phyloP scores from a whole-genome alignment of 1,140 invertebrate species.

The Drosophila seguyi region DNA sequence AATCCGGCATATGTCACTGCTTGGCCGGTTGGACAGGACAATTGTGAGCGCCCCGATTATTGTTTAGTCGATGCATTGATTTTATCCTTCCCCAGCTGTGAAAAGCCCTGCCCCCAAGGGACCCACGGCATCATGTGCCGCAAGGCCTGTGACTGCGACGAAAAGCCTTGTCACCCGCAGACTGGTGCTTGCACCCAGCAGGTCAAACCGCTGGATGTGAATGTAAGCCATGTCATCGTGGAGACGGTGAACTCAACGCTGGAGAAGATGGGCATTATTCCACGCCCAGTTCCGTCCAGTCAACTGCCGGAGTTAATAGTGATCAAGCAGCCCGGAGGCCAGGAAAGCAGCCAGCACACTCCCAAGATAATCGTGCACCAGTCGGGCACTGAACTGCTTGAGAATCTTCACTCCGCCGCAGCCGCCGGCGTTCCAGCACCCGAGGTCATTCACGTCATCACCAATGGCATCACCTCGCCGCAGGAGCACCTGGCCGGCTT shows the following conservation, averaged over 20 bases:
- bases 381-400: slow-evolving; percentile 64
- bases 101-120: slow-evolving; percentile 76
- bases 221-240: slow-evolving; percentile 78
- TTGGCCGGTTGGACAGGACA: slow-evolving; percentile 78
- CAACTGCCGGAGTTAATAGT: slow-evolving; percentile 75
- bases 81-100: slow-evolving; percentile 60
- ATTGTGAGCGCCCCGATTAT: slow-evolving; percentile 53
- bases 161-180: slow-evolving; percentile 76
- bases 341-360: slow-evolving; percentile 58
- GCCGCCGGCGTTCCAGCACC: slow-evolving; percentile 59
- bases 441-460: slow-evolving; percentile 82
- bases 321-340: slow-evolving; percentile 65
- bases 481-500: slow-evolving; percentile 74
- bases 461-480: slow-evolving; percentile 48
- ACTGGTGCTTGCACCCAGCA: slow-evolving; percentile 64
- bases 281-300: slow-evolving; percentile 43
- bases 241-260: slow-evolving; percentile 78
- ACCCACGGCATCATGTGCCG: slow-evolving; percentile 81
- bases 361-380: slow-evolving; percentile 83
- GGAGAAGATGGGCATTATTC: slow-evolving; percentile 85
- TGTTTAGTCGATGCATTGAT: background rate
- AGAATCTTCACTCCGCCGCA: slow-evolving; percentile 67
- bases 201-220: slow-evolving; percentile 38
- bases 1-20: slow-evolving; percentile 76
- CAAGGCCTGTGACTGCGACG: slow-evolving; percentile 73